These are phyloP conservation scores for Phoxinus phoxinus DNA, from an alignment of 2,113 vertebrate genomes.

Conservation along the genomic window DNA sequence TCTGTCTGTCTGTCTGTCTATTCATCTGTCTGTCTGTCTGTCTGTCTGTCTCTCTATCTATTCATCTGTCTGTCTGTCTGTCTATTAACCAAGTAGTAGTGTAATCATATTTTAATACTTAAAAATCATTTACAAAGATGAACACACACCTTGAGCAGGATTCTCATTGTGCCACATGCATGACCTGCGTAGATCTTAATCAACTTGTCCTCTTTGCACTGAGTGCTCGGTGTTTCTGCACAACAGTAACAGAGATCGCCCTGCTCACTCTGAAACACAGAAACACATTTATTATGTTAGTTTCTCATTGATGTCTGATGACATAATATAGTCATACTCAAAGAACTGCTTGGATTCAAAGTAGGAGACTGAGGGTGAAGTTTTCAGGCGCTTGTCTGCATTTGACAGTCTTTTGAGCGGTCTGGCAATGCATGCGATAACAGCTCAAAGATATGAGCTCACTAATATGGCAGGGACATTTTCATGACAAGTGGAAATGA, in stretches of 20 bases:
- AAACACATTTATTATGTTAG: background rate
- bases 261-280: conserved; percentile 74
- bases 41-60: fast-evolving
- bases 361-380: background rate
- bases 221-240: conserved; percentile 71
- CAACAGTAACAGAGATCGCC: conserved; percentile 85
- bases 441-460: background rate
- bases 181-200: conserved; percentile 79
- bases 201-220: conserved; percentile 78
- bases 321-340: background rate
- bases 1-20: too few species aligned
- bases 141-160: conserved; percentile 81
- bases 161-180: conserved; percentile 80
- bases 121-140: background rate
- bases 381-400: background rate
- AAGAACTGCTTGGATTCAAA: conserved; percentile 2
- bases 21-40: fast-evolving
- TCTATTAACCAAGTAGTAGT: background rate
- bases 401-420: background rate
- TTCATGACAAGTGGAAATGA: conserved; percentile 14
- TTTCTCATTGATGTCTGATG: background rate
- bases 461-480: background rate
- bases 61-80: background rate
- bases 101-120: background rate
- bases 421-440: background rate